Base-by-base conservation (phyloP, 1,140 invertebrate genomes). In the Diachasma alloeum region DNA sequence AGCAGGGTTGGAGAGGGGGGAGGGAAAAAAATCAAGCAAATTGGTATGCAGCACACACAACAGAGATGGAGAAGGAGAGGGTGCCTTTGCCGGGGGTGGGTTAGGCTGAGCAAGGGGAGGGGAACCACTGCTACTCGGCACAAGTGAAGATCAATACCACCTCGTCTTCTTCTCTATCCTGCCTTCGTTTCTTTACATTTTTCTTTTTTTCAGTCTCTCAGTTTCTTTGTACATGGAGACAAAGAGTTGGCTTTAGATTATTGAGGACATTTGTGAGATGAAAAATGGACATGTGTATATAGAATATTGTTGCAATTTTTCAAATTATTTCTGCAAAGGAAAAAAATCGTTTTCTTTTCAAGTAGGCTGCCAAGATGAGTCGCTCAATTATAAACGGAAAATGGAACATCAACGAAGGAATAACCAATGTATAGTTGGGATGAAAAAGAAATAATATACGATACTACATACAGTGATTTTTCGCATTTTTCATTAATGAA, bases 1-100 rank as follows among this genome's bases (percentile, higher is more conserved):
- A 26, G 59, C 15, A 26, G 24, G 24, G 24, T 4, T n/a, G 22
- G 24, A 26, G 24, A 19, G 59, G 4, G 24, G 24, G 59, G 59
- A 26, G 53, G 53, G 24, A 86, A 70, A 79, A 85, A 85, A 86
- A 88, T 88, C 86, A 87, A 88, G 87, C 84, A 89, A 89, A 88
- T 89, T 89, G 88, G 87, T 89, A 89, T 89, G 87, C 88, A 89
- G 88, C 87, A 84, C 87, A 63, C 59, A 89, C 88, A 88, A 89
- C 88, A 89, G 87, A 22, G 83, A 19, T 19, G 59, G 19, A 24
- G 59, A 22, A 63, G 59, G 59, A 63, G 59, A 19, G 24, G 59
- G 59, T 0, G 5, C 22, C 5, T 26, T 2, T 31, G 24, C 19
- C 59, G 59, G 24, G 59, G 59, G 59, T 63, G 59, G 24, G 59